These are phyloP conservation scores for Xenotilapia flavipinnis DNA, from an alignment of 2,113 vertebrate genomes.

Conservation along the genomic window DNA sequence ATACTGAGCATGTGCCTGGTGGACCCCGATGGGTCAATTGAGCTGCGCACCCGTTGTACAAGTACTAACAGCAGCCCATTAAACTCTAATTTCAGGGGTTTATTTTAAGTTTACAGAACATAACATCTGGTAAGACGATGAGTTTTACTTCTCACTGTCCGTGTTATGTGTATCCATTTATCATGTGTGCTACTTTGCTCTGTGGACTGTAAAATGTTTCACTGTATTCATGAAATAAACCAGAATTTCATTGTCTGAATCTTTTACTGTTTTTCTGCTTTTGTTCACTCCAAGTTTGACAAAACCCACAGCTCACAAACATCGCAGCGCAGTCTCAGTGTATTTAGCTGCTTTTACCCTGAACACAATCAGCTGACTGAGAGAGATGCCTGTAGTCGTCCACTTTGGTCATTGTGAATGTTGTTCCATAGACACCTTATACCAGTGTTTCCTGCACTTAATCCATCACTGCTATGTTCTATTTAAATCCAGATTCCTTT, in stretches of 20 bases:
- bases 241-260: too few species aligned
- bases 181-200: background rate
- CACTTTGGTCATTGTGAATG: background rate
- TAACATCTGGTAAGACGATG: background rate
- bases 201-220: background rate
- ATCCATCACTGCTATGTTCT: background rate
- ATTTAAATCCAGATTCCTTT: too few species aligned
- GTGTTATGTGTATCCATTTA: too few species aligned
- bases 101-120: too few species aligned
- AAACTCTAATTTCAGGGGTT: too few species aligned
- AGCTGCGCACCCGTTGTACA: accelerated
- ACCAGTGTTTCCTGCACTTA: accelerated
- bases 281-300: too few species aligned
- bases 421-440: background rate
- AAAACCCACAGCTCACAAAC: too few species aligned
- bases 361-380: accelerated
- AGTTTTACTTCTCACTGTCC: too few species aligned
- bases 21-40: background rate
- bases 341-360: background rate
- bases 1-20: background rate
- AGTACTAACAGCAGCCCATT: accelerated
- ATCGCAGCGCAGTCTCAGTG: accelerated
- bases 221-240: too few species aligned
- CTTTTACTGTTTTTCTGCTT: too few species aligned
- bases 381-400: background rate